Evolutionary conservation across 2,888 invertebrate genomes (phyloP), one percentile per base, ranked within the genome.

Genomic region (Limenitis camilla): DNA sequence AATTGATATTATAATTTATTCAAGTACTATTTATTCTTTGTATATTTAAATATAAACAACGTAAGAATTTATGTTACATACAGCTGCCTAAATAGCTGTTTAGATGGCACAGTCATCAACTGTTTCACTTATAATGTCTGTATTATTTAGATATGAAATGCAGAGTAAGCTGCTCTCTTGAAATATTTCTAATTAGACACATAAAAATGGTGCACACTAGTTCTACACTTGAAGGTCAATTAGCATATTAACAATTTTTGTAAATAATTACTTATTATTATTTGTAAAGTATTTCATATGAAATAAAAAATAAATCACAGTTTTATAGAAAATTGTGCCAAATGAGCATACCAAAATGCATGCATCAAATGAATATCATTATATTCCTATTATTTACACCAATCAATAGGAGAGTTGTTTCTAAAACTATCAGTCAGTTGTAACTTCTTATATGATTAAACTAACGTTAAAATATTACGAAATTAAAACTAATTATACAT

Each of bases 381-480:
- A 56, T 49, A 56, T 49, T 58, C 44, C 54, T 44, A 52, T 55
- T 69, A 71, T 75, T 68, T 77, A 78, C 72, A 78, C 62, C 61
- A 64, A 64, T 69, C 66, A 67, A 69, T 61, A 71, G 63, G 66
- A 59, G 66, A 69, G 63, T 64, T 71, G 35, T 10, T 56, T 74
- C 75, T 81, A 83, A 76, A 76, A 67, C 83, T 84, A 85, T 84
- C 84, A 85, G 84, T 85, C 84, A 72, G 78, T 81, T 77, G 76
- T 67, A 71, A 73, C 68, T 71, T 69, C 67, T 68, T 55, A 55
- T 31, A 47, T 41, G 49, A 58, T 53, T 36, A 62, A 45, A 59
- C 50, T 50, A 55, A 70, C 63, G 66, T 19, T 19, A 19, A 72
- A 72, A 66, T 64, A 68, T 62, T 60, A 62, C 55, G 61, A 64